phyloP scores from a whole-genome alignment of 2,888 invertebrate species.

The Schrankia costaestrigalis region DNA sequence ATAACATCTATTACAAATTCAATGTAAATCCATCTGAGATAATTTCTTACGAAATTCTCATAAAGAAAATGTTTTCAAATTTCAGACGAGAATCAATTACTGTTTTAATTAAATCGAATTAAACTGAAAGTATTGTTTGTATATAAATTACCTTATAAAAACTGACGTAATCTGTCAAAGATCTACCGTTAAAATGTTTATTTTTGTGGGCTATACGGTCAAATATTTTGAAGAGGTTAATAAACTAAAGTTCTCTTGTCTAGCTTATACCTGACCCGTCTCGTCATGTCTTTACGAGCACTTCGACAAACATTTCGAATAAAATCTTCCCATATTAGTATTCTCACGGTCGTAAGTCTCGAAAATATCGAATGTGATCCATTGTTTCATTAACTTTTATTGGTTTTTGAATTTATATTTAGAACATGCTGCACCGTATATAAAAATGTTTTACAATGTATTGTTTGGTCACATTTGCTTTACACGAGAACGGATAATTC shows the following conservation, averaged over 20 bases:
- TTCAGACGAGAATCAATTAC: slow-evolving; percentile 6
- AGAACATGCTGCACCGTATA: neutral
- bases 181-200: neutral
- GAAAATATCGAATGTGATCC: neutral
- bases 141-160: slow-evolving; percentile 3
- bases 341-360: slow-evolving; percentile 15
- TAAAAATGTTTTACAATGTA: too few relatives aligned
- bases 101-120: slow-evolving; percentile 5
- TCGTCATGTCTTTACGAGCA: slow-evolving; percentile 4
- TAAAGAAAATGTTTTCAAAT: slow-evolving; percentile 11
- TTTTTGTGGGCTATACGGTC: slow-evolving; percentile 2
- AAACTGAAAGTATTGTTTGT: slow-evolving; percentile 3
- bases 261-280: slow-evolving; percentile 9
- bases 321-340: slow-evolving; percentile 1
- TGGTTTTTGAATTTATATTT: neutral
- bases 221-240: slow-evolving; percentile 14
- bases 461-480: too few relatives aligned
- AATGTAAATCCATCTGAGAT: neutral
- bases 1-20: slow-evolving; percentile 6
- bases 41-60: slow-evolving; percentile 5
- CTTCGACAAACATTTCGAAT: slow-evolving; percentile 8
- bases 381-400: neutral
- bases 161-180: too few relatives aligned
- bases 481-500: too few relatives aligned
- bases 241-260: slow-evolving; percentile 7